Evolutionary conservation across 2,113 vertebrate genomes (phyloP), one percentile per base, ranked within the genome.

Genomic region (Tursiops truncatus): DNA sequence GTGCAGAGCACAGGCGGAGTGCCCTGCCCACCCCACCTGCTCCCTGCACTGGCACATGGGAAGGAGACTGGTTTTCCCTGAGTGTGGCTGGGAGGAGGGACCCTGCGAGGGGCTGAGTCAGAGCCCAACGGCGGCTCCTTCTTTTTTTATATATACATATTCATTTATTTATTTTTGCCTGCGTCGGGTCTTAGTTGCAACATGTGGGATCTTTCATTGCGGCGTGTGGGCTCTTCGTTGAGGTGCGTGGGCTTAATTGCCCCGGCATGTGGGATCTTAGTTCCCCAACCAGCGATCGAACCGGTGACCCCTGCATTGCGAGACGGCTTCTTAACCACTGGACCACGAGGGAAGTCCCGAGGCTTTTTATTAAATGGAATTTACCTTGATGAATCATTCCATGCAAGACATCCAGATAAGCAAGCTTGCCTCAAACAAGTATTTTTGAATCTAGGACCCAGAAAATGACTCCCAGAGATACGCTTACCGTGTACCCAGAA

Each of bases 1-100:
- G 36, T 28, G 8, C 44, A 41, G 17, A 38, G n/a, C 41, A 25
- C 8, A 5, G 0, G 2, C 1, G 0, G 56, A 65, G 2, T 18
- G 38, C 25, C 8, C 31, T 13, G 76, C 65, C 67, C 53, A 18
- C 25, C 31, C 21, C 4, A 0, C 20, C 18, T 3, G 28, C 10
- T 6, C 11, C 14, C 6, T 5, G 25, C 4, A 8, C 14, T 1
- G 10, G 6, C 4, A 44, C 31, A 1, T 13, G 53, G 12, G 9
- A 20, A 2, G 4, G 50, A 23, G 76, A 31, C 14, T 0, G 21
- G 17, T 53, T 67, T 60, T 85, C 79, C 17, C 31, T 8, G 2
- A n/a, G 6, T 26, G 21, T 13, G 58, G 36, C 18, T 56, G 8
- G 28, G 26, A 47, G 50, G 63, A 82, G 70, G 70, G 58, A 25